A percentile compares a stretch with the other conserved stretches of the same genome.
phyloP scores from a whole-genome alignment of 2,113 vertebrate species.

The Muntiacus muntjak region DNA sequence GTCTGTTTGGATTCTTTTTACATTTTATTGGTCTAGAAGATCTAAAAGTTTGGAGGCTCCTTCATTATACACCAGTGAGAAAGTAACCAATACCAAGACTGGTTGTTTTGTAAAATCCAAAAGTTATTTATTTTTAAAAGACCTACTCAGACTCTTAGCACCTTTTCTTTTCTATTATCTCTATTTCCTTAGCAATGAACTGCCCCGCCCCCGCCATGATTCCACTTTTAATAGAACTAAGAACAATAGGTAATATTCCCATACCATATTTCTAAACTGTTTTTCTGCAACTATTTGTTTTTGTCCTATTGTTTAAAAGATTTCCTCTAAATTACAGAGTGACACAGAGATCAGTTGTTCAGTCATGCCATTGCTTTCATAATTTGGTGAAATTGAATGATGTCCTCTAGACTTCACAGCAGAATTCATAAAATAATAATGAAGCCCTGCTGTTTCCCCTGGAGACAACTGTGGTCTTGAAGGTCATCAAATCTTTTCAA shows the following conservation, averaged over 20 bases:
- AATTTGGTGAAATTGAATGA: neutral
- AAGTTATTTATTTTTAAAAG: neutral
- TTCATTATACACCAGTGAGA: neutral
- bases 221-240: neutral
- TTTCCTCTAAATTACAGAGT: neutral
- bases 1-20: neutral
- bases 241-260: neutral
- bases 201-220: rapidly evolving
- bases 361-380: neutral
- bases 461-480: neutral
- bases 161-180: neutral
- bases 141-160: neutral
- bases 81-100: neutral
- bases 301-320: neutral
- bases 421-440: slow-evolving; percentile 34
- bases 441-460: slow-evolving; percentile 42
- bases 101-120: neutral
- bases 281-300: neutral
- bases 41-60: neutral
- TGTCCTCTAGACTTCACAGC: slow-evolving; percentile 20
- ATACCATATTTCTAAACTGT: neutral
- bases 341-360: neutral
- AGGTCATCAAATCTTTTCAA: slow-evolving; percentile 42
- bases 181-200: neutral
- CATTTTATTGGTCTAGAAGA: neutral